A percentile compares a stretch with the other conserved stretches of the same genome.
These are phyloP conservation scores for Cinara cedri DNA, from an alignment of 2,888 invertebrate species.

Conservation along the genomic window DNA sequence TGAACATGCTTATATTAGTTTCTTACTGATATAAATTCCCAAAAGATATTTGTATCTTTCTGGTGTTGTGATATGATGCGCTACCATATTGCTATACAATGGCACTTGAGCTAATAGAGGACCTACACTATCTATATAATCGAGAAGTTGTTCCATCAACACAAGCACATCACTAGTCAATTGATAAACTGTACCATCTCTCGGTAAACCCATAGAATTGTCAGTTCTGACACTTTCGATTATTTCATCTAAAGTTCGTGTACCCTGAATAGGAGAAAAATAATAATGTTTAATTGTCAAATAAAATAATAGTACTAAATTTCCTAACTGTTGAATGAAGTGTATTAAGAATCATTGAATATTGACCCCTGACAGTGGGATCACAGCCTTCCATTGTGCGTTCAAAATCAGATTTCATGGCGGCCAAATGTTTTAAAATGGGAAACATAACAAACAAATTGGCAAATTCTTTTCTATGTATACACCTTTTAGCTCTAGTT, in stretches of 20 bases:
- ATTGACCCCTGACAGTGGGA: slow-evolving; percentile 72
- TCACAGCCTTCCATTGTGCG: slow-evolving; percentile 77
- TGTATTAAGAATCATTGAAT: slow-evolving; percentile 75
- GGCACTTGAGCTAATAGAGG: slow-evolving; percentile 71
- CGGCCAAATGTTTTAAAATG: slow-evolving; percentile 77
- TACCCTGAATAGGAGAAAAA: slow-evolving; percentile 70
- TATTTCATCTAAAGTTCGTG: slow-evolving; percentile 90
- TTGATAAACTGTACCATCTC: slow-evolving; percentile 98
- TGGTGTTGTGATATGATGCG: slow-evolving; percentile 62
- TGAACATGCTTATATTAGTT: not conserved
- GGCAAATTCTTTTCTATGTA: slow-evolving; percentile 78
- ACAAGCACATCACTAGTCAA: slow-evolving; percentile 92
- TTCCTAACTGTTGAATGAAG: slow-evolving; percentile 76
- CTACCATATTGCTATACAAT: slow-evolving; percentile 66
- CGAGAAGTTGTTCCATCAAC: slow-evolving; percentile 84
- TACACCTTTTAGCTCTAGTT: slow-evolving; percentile 75
- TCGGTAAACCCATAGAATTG: slow-evolving; percentile 81
- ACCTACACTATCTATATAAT: slow-evolving; percentile 76
- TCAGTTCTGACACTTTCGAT: slow-evolving; percentile 84
- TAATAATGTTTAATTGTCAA: not conserved
- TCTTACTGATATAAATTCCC: slow-evolving; percentile 82
- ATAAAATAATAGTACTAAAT: not conserved
- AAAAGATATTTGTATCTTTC: slow-evolving; percentile 66
- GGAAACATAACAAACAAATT: slow-evolving; percentile 82
- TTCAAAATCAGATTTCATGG: slow-evolving; percentile 81